phyloP scores from a whole-genome alignment of 1,140 invertebrate species.

The Cotesia chilonis region DNA sequence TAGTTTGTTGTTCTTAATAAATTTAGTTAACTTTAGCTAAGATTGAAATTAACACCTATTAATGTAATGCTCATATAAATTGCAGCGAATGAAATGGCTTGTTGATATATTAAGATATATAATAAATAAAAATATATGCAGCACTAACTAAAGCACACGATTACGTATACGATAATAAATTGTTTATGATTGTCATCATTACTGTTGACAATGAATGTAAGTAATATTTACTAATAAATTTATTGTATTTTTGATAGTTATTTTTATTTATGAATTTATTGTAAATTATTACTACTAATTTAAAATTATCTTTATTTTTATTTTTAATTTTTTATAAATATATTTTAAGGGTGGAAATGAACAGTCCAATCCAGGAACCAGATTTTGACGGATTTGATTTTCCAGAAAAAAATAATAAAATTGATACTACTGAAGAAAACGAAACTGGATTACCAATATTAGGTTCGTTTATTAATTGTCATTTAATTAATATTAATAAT shows the following conservation, averaged over 20 bases:
- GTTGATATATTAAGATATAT: neutral
- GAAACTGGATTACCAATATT: conserved; percentile 50
- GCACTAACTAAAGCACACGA: conserved; percentile 3
- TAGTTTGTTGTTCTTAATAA: neutral
- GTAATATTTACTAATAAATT: conserved; percentile 37
- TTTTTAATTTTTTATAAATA: neutral
- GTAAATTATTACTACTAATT: neutral
- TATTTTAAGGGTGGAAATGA: conserved; percentile 62
- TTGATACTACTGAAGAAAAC: conserved; percentile 42
- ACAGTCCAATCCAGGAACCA: conserved; percentile 60
- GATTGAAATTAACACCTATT: neutral
- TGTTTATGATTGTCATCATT: conserved; percentile 42
- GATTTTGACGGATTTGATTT: conserved; percentile 61
- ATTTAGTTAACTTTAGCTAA: neutral
- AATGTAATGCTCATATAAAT: neutral
- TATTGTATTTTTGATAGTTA: conserved; percentile 1
- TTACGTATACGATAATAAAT: conserved; percentile 9
- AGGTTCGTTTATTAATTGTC: conserved; percentile 48
- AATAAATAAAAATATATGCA: conserved; percentile 17
- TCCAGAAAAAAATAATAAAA: conserved; percentile 43
- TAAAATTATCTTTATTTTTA: conserved; percentile 13
- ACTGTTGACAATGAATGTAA: conserved; percentile 56
- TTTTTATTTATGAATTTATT: neutral
- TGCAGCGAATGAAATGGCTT: neutral
- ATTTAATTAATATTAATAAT: neutral